Percentiles rank a stretch among this genome's conserved stretches.
Evolutionary conservation across 2,888 invertebrate genomes (phyloP).

Genomic region (Brachypterus glaber): DNA sequence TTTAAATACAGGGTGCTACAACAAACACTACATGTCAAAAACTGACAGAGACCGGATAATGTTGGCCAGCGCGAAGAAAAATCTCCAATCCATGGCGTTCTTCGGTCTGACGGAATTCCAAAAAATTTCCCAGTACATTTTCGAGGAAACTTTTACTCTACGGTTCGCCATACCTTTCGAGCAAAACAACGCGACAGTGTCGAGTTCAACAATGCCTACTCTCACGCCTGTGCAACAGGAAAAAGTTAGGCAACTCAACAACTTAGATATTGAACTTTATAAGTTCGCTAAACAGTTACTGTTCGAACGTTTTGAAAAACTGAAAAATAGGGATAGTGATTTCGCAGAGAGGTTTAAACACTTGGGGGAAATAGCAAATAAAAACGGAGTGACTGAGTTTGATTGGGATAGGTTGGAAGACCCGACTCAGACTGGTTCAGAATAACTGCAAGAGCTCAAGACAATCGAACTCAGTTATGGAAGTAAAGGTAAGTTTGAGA

Average conservation of each 20-base stretch:
- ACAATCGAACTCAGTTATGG: too few species aligned
- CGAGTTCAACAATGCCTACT: constrained; percentile 70
- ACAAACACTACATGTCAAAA: constrained; percentile 64
- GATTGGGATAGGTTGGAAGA: constrained; percentile 84
- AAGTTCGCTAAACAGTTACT: constrained; percentile 85
- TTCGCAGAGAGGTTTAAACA: constrained; percentile 77
- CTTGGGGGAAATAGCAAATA: constrained; percentile 68
- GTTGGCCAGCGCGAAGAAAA: constrained; percentile 90
- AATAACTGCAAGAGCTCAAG: too few species aligned
- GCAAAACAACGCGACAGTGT: constrained; percentile 86
- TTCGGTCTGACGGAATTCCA: constrained; percentile 96
- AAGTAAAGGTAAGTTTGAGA: too few species aligned
- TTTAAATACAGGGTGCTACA: constrained; percentile 88
- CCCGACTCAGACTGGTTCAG: constrained; percentile 25
- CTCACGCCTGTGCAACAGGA: constrained; percentile 65
- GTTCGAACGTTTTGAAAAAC: constrained; percentile 71
- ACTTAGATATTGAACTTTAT: constrained; percentile 87
- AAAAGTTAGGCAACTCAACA: constrained; percentile 70
- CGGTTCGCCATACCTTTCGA: constrained; percentile 83
- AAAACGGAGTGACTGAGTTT: constrained; percentile 71
- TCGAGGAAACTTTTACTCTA: constrained; percentile 88
- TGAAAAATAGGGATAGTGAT: constrained; percentile 70
- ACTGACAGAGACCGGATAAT: constrained; percentile 74
- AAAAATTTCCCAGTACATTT: constrained; percentile 84
- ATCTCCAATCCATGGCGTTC: constrained; percentile 90